A percentile compares a stretch with the other conserved stretches of the same genome.
Evolutionary conservation across 2,888 invertebrate species (phyloP).

Genomic region (Amblyteles armatorius): DNA sequence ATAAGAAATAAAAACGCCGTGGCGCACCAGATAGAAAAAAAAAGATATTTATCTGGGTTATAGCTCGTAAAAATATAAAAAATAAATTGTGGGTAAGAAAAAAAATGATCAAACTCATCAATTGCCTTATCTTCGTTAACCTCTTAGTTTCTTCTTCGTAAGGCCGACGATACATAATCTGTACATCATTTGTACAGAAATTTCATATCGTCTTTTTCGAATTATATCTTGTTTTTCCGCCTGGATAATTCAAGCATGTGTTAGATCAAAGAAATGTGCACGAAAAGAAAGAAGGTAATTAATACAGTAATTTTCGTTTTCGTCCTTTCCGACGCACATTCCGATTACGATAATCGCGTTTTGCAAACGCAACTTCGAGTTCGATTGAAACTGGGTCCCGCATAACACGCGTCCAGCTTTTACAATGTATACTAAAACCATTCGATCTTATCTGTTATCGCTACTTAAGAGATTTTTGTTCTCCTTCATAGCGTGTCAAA

Average conservation of each 20-base stretch:
- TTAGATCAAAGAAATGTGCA: slow-evolving; percentile 9
- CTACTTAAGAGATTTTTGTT: slow-evolving; percentile 15
- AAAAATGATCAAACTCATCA: slow-evolving; percentile 15
- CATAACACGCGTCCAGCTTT: slow-evolving; percentile 43
- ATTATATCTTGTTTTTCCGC: not conserved
- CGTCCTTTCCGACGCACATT: slow-evolving; percentile 22
- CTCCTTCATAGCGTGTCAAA: slow-evolving; percentile 25
- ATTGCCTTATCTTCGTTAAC: not conserved
- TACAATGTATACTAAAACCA: slow-evolving; percentile 23
- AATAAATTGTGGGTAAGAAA: not conserved
- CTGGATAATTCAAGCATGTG: not conserved
- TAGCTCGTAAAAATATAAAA: not conserved
- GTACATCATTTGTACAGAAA: not conserved
- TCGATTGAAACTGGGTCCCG: slow-evolving; percentile 34
- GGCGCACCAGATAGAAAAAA: slow-evolving; percentile 7
- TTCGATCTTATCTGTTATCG: slow-evolving; percentile 35
- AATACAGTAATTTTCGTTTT: slow-evolving; percentile 10
- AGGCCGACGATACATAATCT: not conserved
- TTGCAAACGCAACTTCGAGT: slow-evolving; percentile 14
- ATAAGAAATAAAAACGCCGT: not conserved
- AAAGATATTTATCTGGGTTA: not conserved
- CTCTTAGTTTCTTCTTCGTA: slow-evolving; percentile 2
- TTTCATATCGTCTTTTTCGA: not conserved
- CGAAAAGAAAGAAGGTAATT: slow-evolving; percentile 4
- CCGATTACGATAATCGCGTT: slow-evolving; percentile 18